Evolutionary conservation across 2,888 invertebrate genomes (phyloP), one percentile per base, ranked within the genome.

Genomic region (Ectemnius cavifrons): DNA sequence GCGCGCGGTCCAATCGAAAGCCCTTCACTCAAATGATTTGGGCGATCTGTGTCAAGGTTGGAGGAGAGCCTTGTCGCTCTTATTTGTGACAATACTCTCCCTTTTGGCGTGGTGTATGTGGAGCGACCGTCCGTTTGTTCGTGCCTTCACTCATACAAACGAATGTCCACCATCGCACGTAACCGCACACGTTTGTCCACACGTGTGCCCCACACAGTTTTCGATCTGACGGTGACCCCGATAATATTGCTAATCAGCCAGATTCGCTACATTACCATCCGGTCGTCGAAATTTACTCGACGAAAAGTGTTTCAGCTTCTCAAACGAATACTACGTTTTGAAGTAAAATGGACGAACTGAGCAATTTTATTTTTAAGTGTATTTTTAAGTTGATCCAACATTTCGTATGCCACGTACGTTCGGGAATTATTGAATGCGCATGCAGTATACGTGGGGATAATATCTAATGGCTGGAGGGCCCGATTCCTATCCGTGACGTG

Each of bases 21-120:
- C 65, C 67, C 62, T 70, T 71, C 62, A 64, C 79, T 46, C 47
- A 63, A 63, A 65, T 67, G 72, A 79, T 75, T 78, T 78, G 75
- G 64, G 46, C 68, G 60, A 84, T 81, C 63, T 70, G 79, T 82
- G 83, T 72, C 84, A 85, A 81, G 84, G 85, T 23, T 63, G 58
- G 1, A 14, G 66, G 58, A n/a, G 52, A 52, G 70, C 75, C 78
- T 84, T 81, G 59, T 23, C 27, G 27, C 56, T 78, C 60, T 71
- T 64, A 57, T 65, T 71, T 37, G 68, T 67, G 74, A 80, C 73
- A 78, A 84, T 74, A 60, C 63, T 66, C 74, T 77, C 69, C 64
- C 64, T 77, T 77, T 77, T 64, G 47, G 73, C 69, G 57, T 18
- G 20, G 59, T n/a, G 4, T 18, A 23, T 67, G 67, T 67, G 56